Evolutionary conservation across 2,797 vertebrate genomes (phyloP).

Genomic region (Forpus xanthops): DNA sequence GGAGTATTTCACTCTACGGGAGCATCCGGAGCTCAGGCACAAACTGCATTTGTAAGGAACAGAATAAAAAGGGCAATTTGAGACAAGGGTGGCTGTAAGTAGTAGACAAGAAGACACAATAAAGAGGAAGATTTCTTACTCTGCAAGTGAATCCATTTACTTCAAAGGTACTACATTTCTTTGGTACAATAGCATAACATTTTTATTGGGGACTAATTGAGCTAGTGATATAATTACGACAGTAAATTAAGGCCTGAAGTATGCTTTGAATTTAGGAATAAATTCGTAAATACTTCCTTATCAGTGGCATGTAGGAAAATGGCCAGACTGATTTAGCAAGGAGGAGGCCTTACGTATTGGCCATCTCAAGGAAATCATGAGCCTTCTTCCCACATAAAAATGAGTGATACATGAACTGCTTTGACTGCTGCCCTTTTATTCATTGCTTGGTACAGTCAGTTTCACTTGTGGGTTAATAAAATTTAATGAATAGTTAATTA

Average conservation of each 20-base stretch:
- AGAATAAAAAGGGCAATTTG: slow-evolving; percentile 25
- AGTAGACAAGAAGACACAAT: slow-evolving; percentile 36
- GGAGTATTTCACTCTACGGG: not conserved
- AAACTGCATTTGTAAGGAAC: not conserved
- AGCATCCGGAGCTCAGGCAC: not conserved
- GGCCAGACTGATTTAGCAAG: slow-evolving; percentile 1
- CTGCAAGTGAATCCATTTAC: slow-evolving; percentile 35
- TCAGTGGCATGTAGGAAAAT: slow-evolving; percentile 16
- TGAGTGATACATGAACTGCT: slow-evolving; percentile 26
- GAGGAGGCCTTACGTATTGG: not conserved
- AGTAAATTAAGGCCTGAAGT: slow-evolving; percentile 64
- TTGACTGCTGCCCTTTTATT: slow-evolving; percentile 2
- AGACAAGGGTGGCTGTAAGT: slow-evolving; percentile 9
- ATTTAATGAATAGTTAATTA: slow-evolving; percentile 64
- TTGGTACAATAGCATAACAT: not conserved
- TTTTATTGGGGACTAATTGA: slow-evolving; percentile 70
- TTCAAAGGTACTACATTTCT: slow-evolving; percentile 42
- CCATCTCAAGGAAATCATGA: not conserved
- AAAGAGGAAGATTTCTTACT: slow-evolving; percentile 27
- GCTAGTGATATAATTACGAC: slow-evolving; percentile 71
- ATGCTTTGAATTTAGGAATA: slow-evolving; percentile 51
- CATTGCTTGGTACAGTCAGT: not conserved
- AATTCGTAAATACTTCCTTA: slow-evolving; percentile 55
- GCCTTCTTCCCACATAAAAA: slow-evolving; percentile 28
- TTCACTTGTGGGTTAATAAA: slow-evolving; percentile 60